Percentiles rank a stretch among this genome's conserved stretches.
phyloP scores from a whole-genome alignment of 1,140 invertebrate species.

The Pachyrhynchus sulphureomaculatus region DNA sequence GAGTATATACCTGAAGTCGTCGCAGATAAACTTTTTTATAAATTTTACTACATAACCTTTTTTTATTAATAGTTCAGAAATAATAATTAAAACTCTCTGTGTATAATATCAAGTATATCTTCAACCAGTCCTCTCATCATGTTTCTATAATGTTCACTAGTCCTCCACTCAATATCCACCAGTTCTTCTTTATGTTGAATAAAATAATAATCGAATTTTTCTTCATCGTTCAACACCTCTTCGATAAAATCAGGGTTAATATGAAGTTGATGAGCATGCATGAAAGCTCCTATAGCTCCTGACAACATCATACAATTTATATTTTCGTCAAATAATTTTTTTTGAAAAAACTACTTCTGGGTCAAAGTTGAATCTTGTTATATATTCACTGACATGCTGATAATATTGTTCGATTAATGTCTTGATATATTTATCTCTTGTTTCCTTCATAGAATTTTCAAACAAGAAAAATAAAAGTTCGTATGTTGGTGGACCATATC shows the following conservation, averaged over 20 bases:
- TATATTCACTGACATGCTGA: not conserved
- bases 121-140: not conserved
- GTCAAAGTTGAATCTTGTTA: slow-evolving; percentile 10
- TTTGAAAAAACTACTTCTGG: not conserved
- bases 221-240: slow-evolving; percentile 2
- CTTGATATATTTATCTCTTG: slow-evolving; percentile 46
- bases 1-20: too few relatives aligned
- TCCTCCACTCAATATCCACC: slow-evolving; percentile 5
- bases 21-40: too few relatives aligned
- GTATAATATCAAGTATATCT: slow-evolving; percentile 5
- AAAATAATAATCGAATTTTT: slow-evolving; percentile 14
- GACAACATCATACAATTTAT: not conserved
- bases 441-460: slow-evolving; percentile 44
- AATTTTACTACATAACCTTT: too few relatives aligned
- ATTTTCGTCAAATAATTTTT: slow-evolving; percentile 7
- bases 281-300: not conserved
- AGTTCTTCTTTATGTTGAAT: not conserved
- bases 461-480: slow-evolving; percentile 53
- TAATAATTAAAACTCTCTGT: too few relatives aligned
- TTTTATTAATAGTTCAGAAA: too few relatives aligned
- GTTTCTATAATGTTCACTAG: slow-evolving; percentile 9
- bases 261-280: not conserved
- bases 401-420: slow-evolving; percentile 50
- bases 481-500: slow-evolving; percentile 56
- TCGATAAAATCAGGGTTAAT: slow-evolving; percentile 14